phyloP scores from a whole-genome alignment of 2,113 vertebrate genomes.

The Bos javanicus region DNA sequence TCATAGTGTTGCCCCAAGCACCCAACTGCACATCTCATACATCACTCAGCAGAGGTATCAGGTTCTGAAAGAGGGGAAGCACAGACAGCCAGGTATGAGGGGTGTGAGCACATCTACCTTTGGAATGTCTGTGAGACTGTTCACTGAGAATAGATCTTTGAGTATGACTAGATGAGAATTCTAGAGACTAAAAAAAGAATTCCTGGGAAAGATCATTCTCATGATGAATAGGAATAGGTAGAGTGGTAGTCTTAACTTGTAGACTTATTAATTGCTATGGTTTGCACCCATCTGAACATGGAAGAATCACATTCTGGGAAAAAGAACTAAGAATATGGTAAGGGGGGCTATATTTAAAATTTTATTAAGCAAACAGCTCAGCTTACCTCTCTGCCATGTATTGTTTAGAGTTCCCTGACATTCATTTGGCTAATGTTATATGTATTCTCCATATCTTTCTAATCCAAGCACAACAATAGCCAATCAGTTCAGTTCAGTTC shows the following conservation, averaged over 20 bases:
- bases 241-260: not conserved
- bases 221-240: not conserved
- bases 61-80: not conserved
- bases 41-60: not conserved
- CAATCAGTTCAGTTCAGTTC: too few relatives aligned
- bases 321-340: not conserved
- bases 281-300: not conserved
- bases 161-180: not conserved
- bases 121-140: not conserved
- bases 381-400: not conserved
- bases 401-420: not conserved
- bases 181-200: not conserved
- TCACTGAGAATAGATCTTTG: not conserved
- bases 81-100: not conserved
- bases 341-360: not conserved
- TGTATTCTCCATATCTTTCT: not conserved
- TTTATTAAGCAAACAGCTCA: not conserved
- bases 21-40: fast-evolving
- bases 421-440: not conserved
- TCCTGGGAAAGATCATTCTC: not conserved
- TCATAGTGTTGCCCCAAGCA: not conserved
- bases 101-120: not conserved
- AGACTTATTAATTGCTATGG: not conserved
- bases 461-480: not conserved
- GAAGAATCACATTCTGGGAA: not conserved